Evolutionary conservation across 2,888 invertebrate species (phyloP).

Genomic region (Amorpha juglandis): DNA sequence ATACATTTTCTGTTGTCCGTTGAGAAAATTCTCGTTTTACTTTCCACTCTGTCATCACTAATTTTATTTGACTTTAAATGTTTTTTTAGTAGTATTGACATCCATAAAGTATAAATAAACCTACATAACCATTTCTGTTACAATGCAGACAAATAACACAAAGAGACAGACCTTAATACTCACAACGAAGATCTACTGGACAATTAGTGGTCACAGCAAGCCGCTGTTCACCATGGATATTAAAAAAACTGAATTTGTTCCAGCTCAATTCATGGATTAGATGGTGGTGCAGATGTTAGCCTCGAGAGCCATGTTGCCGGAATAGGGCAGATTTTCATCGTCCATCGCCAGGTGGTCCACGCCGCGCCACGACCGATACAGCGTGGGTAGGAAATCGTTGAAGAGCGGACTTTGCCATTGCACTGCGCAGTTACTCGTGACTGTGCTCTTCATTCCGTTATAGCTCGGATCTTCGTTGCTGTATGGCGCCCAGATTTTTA

Average conservation of each 20-base stretch:
- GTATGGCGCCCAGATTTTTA: constrained; percentile 97
- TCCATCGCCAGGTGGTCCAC: constrained; percentile 53
- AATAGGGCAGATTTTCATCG: constrained; percentile 48
- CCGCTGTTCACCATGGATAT: too few relatives aligned
- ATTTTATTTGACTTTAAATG: too few relatives aligned
- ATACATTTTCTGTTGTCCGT: too few relatives aligned
- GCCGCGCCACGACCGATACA: constrained; percentile 71
- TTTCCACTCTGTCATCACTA: too few relatives aligned
- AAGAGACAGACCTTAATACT: too few relatives aligned
- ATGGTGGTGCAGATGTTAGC: constrained; percentile 76
- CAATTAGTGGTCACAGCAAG: too few relatives aligned
- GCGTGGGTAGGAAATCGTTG: constrained; percentile 76
- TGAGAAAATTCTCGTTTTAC: too few relatives aligned
- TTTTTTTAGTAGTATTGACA: too few relatives aligned
- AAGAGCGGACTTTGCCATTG: constrained; percentile 66
- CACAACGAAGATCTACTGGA: too few relatives aligned
- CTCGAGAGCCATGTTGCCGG: constrained; percentile 70
- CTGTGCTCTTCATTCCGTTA: constrained; percentile 78
- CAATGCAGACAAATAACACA: too few relatives aligned
- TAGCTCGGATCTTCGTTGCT: constrained; percentile 83
- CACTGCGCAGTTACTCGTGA: constrained; percentile 65
- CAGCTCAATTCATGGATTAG: constrained; percentile 42
- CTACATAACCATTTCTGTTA: too few relatives aligned
- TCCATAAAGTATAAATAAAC: too few relatives aligned
- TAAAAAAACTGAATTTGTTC: neutral